Evolutionary conservation across 2,888 invertebrate species (phyloP), one percentile per base, ranked within the genome.

Genomic region (Agapostemon virescens): DNA sequence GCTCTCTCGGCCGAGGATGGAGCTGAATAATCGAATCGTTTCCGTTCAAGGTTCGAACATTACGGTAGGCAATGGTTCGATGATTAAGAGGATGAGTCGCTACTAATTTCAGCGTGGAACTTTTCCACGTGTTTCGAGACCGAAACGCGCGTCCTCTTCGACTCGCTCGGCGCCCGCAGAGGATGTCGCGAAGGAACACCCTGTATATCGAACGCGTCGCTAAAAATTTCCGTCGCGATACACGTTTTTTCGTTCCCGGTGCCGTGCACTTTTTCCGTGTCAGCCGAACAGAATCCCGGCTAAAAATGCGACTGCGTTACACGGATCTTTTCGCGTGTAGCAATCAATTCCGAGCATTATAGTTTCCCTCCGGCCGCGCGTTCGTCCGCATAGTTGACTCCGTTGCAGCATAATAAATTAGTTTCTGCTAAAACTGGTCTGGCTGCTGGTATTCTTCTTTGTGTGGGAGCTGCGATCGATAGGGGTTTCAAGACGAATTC

Each of bases 41-140:
- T 63, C 55, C 55, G 15, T 61, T 17, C 58, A 58, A 68, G 74
- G 68, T 45, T 38, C 52, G 42, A 55, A 49, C 69, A 52, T 82
- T 80, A 74, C 68, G 77, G 79, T 77, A 77, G 77, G 76, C 20
- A 55, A 66, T 61, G 70, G 49, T n/a, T 36, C 74, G 77, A 75
- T 86, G 83, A 86, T 83, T 84, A 83, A 86, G 58, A 74, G 20
- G 67, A 75, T 69, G 74, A 81, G 77, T 38, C 55, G 67, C 61
- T n/a, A 66, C 13, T 61, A 75, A 33, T 45, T 72, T 7, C 49
- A 4, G 7, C 11, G 4, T 7, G 20, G 58, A 7, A 58, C 9
- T 33, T 58, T n/a, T 33, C 17, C 7, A 30, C 7, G 30, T 58
- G n/a, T 45, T 9, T 45, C n/a, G 0, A 2, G 52, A 52, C 26